A percentile compares a stretch with the other conserved stretches of the same genome.
These are phyloP conservation scores for Spheniscus humboldti DNA, from an alignment of 2,797 vertebrate genomes.

Conservation along the genomic window DNA sequence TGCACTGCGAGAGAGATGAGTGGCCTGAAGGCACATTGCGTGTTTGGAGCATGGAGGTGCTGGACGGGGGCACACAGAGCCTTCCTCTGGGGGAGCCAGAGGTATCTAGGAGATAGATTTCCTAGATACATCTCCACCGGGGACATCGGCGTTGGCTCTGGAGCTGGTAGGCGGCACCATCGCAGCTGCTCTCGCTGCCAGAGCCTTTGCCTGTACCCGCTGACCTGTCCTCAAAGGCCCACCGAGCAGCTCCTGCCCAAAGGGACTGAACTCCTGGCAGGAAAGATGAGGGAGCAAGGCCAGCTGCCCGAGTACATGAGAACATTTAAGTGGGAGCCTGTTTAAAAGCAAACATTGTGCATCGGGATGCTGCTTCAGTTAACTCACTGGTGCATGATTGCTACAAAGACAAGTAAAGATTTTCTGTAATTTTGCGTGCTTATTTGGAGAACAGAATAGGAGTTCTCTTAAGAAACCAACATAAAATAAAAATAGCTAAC, in stretches of 20 bases:
- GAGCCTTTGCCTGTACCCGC: no score
- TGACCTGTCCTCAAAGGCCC: no score
- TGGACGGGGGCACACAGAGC: neutral
- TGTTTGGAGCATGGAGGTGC: no score
- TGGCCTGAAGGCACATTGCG: no score
- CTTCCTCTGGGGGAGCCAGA: neutral
- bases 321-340: neutral
- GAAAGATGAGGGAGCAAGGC: no score
- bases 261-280: no score
- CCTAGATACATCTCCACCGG: no score
- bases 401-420: neutral
- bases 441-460: neutral
- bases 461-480: neutral
- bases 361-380: neutral
- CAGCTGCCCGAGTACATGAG: neutral
- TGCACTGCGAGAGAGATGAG: neutral
- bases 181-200: no score
- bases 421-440: neutral
- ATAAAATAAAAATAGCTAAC: neutral
- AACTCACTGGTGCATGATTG: neutral
- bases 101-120: neutral
- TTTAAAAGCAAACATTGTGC: neutral
- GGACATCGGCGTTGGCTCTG: no score
- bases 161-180: no score
- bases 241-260: no score